These are phyloP conservation scores for Cyanocitta stelleri DNA, from an alignment of 2,113 vertebrate genomes.

Conservation along the genomic window DNA sequence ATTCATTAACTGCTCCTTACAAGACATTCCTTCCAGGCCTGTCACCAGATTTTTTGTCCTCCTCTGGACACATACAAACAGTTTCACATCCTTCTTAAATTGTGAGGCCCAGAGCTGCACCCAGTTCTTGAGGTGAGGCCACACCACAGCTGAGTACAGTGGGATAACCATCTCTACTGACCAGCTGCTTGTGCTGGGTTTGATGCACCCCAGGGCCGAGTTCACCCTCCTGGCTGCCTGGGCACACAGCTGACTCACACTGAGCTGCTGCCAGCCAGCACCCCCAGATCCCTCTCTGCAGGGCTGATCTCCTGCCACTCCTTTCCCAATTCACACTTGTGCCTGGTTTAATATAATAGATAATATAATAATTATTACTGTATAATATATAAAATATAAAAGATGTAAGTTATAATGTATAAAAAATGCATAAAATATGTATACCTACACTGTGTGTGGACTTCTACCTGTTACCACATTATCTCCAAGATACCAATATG, in stretches of 20 bases:
- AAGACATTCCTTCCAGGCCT: not conserved
- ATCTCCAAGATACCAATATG: not conserved
- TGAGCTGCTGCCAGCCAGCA: not conserved
- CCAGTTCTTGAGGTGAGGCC: not conserved
- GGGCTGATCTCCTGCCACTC: not conserved
- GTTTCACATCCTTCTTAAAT: not conserved
- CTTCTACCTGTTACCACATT: not conserved
- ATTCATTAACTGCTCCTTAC: not conserved
- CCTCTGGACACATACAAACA: not conserved
- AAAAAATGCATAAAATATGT: not conserved
- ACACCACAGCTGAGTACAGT: rapidly evolving
- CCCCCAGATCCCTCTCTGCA: not conserved
- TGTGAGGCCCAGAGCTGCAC: not conserved
- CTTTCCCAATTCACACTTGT: not conserved
- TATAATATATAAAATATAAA: not conserved
- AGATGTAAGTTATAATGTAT: no score
- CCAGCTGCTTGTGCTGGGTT: not conserved
- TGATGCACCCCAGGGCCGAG: not conserved
- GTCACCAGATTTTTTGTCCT: not conserved
- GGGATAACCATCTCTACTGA: not conserved
- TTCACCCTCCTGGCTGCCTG: not conserved
- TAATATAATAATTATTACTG: not conserved
- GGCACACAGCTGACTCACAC: not conserved
- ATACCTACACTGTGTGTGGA: not conserved
- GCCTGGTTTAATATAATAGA: not conserved